These are phyloP conservation scores for Anthophora plumipes DNA, from an alignment of 2,888 invertebrate genomes.

Conservation along the genomic window DNA sequence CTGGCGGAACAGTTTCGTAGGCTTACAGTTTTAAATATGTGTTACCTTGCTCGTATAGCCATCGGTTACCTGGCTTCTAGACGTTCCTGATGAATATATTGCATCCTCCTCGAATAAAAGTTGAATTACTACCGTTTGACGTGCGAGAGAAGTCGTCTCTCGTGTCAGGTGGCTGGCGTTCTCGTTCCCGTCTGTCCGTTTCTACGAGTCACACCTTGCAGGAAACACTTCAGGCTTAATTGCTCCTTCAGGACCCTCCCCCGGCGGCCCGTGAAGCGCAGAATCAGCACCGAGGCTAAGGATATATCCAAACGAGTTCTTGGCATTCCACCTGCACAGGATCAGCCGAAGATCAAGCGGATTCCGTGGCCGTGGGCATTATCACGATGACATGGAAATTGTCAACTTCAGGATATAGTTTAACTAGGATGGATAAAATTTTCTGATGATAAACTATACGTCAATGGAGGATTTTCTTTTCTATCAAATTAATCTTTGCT, in stretches of 20 bases:
- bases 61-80: constrained; percentile 56
- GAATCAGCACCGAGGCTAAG: constrained; percentile 72
- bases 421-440: too few species aligned
- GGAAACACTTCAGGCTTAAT: constrained; percentile 83
- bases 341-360: constrained; percentile 36
- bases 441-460: too few species aligned
- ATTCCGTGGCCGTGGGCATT: constrained; percentile 3
- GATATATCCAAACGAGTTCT: constrained; percentile 75
- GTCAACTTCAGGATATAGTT: too few species aligned
- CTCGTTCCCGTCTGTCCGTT: constrained; percentile 76
- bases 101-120: constrained; percentile 81
- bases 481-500: too few species aligned
- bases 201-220: constrained; percentile 83
- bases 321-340: constrained; percentile 69
- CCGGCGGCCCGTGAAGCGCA: constrained; percentile 69
- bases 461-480: too few species aligned
- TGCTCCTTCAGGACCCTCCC: constrained; percentile 79
- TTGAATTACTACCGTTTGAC: constrained; percentile 80
- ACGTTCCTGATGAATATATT: constrained; percentile 77
- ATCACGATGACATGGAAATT: not conserved
- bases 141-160: constrained; percentile 74
- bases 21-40: constrained; percentile 52
- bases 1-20: constrained; percentile 44
- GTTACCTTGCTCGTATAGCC: constrained; percentile 40
- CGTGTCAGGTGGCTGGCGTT: constrained; percentile 83